These are phyloP conservation scores for Drosophila nigrodunni DNA, from an alignment of 1,140 invertebrate genomes.

Conservation along the genomic window DNA sequence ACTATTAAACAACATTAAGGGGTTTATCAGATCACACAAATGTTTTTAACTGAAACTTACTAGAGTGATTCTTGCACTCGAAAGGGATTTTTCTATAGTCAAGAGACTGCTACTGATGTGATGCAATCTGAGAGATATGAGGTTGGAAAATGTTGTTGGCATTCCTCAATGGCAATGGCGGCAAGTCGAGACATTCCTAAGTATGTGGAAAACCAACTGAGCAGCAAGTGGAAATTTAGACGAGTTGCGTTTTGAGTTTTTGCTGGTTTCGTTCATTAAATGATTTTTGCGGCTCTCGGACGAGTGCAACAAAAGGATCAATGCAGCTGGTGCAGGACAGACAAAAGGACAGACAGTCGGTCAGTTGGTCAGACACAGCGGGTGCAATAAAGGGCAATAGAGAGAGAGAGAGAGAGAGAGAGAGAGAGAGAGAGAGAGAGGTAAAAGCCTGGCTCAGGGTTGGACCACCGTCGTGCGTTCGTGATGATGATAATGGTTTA, in stretches of 20 bases:
- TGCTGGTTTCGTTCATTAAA: slow-evolving; percentile 65
- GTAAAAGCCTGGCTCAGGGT: slow-evolving; percentile 17
- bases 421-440: background rate
- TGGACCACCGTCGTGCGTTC: slow-evolving; percentile 59
- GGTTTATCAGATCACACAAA: too few relatives aligned
- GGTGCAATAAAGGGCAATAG: background rate
- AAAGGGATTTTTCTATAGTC: too few relatives aligned
- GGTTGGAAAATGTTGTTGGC: background rate
- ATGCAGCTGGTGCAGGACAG: slow-evolving; percentile 46
- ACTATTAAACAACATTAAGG: too few relatives aligned
- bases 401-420: too few relatives aligned
- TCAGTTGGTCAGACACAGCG: slow-evolving; percentile 14
- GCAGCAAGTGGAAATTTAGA: slow-evolving; percentile 29
- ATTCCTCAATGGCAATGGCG: slow-evolving; percentile 13
- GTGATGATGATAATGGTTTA: slow-evolving; percentile 80
- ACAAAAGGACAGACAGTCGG: slow-evolving; percentile 4
- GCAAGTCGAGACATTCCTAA: background rate
- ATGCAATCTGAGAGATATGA: background rate
- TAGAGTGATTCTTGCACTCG: too few relatives aligned
- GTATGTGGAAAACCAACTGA: slow-evolving; percentile 23
- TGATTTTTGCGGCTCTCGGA: background rate
- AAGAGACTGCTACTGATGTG: too few relatives aligned
- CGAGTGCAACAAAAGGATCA: slow-evolving; percentile 54
- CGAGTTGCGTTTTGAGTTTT: background rate
- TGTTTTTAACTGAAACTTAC: too few relatives aligned